Conservation (phyloP, 1,140 invertebrate species). For the Drosophila nasuta region DNA sequence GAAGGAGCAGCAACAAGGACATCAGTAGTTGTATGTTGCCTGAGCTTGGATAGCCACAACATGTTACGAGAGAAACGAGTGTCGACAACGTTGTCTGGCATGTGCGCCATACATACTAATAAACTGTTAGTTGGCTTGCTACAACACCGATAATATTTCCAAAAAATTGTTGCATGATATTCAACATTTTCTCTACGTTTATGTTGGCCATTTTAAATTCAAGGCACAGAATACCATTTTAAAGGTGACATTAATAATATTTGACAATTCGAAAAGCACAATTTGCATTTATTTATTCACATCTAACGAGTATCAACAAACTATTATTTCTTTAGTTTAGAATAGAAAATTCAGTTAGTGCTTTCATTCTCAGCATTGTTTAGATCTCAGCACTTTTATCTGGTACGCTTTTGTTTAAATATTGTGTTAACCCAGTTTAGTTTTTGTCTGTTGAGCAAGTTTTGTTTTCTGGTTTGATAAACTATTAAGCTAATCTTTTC, state of each 20-base stretch:
- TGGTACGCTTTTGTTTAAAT: background rate
- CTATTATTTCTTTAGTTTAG: no score
- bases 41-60: constrained; percentile 59
- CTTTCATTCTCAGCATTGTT: no score
- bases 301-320: no score
- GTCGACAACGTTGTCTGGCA: constrained; percentile 12
- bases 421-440: background rate
- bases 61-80: constrained; percentile 37
- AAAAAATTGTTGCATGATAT: constrained; percentile 16
- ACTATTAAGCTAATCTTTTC: constrained; percentile 23
- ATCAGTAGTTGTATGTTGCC: background rate
- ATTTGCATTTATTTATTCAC: background rate
- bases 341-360: no score
- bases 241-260: background rate
- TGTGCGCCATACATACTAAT: constrained; percentile 73
- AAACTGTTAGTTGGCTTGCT: constrained; percentile 63
- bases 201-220: constrained; percentile 24
- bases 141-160: constrained; percentile 34
- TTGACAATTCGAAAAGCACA: background rate
- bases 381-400: background rate
- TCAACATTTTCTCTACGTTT: background rate
- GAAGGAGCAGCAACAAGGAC: constrained; percentile 43
- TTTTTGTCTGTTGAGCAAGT: background rate
- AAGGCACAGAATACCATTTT: background rate
- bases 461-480: constrained; percentile 1